Evolutionary conservation across 2,888 invertebrate species (phyloP).

Genomic region (Stratiomys singularior): DNA sequence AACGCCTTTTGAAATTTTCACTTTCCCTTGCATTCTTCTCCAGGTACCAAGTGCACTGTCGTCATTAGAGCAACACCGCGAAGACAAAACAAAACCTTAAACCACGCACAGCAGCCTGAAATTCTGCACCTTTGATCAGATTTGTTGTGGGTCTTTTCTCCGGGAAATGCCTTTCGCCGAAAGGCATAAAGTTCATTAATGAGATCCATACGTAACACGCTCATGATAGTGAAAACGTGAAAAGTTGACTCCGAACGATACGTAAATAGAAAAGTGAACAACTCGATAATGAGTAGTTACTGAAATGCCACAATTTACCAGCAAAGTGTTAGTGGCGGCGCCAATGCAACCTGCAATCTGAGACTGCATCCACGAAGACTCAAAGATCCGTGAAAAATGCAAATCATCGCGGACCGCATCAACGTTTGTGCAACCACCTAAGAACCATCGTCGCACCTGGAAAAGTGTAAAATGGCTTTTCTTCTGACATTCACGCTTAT

Average conservation of each 20-base stretch:
- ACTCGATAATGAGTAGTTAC: not conserved
- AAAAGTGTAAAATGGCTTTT: slow-evolving; percentile 50
- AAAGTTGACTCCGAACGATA: not conserved
- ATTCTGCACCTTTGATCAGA: not conserved
- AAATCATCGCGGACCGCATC: not conserved
- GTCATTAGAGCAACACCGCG: not conserved
- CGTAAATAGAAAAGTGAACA: slow-evolving; percentile 1
- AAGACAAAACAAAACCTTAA: slow-evolving; percentile 3
- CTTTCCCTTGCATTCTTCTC: slow-evolving; percentile 3
- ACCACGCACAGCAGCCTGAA: not conserved
- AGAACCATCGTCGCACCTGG: slow-evolving; percentile 6
- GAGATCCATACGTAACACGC: not conserved
- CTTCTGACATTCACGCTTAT: slow-evolving; percentile 51
- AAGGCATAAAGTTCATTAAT: slow-evolving; percentile 9
- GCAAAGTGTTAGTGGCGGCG: not conserved
- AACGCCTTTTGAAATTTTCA: not conserved
- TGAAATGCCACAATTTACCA: not conserved
- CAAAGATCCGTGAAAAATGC: slow-evolving; percentile 39
- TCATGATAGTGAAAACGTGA: slow-evolving; percentile 7
- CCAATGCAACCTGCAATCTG: not conserved
- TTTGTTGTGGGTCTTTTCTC: not conserved
- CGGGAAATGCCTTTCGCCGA: not conserved
- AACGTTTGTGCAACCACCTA: not conserved
- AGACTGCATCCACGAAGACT: not conserved
- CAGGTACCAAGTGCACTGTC: not conserved